Conservation (phyloP, 2,113 vertebrate genomes). For the Diphyllodes magnificus region DNA sequence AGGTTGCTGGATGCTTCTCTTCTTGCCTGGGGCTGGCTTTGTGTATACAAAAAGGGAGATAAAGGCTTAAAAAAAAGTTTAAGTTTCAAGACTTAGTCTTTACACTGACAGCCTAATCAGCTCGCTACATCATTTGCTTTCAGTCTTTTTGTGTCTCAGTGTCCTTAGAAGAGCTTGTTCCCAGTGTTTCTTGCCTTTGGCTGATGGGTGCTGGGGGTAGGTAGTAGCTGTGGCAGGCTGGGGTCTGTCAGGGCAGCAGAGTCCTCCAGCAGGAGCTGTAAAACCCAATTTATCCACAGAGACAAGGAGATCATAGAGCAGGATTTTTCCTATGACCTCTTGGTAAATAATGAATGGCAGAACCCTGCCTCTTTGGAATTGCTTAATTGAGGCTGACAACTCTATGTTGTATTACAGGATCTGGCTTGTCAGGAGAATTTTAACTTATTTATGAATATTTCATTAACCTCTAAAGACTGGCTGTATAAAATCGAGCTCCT, state of each 20-base stretch:
- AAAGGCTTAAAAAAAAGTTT: neutral
- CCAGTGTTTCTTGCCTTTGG: neutral
- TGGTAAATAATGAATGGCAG: conserved; percentile 50
- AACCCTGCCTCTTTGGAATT: conserved; percentile 15
- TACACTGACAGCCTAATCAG: neutral
- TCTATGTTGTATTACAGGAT: conserved; percentile 58
- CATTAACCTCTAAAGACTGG: conserved; percentile 51
- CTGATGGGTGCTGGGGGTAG: neutral
- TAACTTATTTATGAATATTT: conserved; percentile 62
- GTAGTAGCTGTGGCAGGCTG: neutral
- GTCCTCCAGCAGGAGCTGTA: neutral
- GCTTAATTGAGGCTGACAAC: conserved; percentile 57
- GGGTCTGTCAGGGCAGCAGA: neutral
- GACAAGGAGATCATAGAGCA: neutral
- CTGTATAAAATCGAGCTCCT: neutral
- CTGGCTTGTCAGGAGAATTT: conserved; percentile 55
- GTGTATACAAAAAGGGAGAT: neutral
- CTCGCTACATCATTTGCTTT: neutral
- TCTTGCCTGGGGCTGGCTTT: neutral
- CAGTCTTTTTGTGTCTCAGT: neutral
- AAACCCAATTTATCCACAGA: neutral
- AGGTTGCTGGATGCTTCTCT: neutral
- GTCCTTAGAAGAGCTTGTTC: neutral
- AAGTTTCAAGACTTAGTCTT: neutral
- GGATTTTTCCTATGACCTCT: conserved; percentile 26